phyloP scores from a whole-genome alignment of 1,140 invertebrate species.

The Palaemon carinicauda region DNA sequence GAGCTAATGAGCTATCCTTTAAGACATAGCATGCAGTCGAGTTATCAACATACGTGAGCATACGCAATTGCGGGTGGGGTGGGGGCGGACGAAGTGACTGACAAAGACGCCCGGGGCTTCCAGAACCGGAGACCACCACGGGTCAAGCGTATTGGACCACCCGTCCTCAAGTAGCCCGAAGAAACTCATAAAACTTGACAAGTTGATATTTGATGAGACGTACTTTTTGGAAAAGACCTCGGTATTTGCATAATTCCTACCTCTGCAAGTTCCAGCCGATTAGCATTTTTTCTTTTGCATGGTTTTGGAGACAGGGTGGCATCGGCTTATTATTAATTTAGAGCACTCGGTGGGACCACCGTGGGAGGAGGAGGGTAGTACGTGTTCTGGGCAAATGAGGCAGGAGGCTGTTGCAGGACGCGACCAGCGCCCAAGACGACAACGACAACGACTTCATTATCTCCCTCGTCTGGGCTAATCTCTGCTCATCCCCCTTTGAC shows the following conservation, averaged over 20 bases:
- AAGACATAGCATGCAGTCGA: too few species aligned
- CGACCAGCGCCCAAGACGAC: background rate
- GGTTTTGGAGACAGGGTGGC: constrained; percentile 46
- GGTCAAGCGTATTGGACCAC: constrained; percentile 29
- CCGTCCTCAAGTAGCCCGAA: constrained; percentile 27
- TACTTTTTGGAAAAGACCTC: constrained; percentile 15
- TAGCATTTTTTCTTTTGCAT: constrained; percentile 41
- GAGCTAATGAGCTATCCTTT: too few species aligned
- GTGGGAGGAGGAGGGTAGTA: background rate
- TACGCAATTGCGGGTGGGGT: background rate
- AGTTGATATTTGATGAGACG: constrained; percentile 52
- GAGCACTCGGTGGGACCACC: constrained; percentile 30
- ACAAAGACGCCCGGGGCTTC: background rate
- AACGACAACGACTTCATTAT: background rate
- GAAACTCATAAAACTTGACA: constrained; percentile 41
- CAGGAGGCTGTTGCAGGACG: background rate
- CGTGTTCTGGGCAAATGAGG: background rate
- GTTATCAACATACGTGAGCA: background rate
- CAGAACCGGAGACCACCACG: constrained; percentile 3
- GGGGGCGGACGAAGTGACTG: background rate
- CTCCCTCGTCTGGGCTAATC: background rate
- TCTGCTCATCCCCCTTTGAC: background rate
- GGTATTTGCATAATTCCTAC: constrained; percentile 47
- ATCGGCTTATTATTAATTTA: constrained; percentile 20
- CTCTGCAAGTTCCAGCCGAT: constrained; percentile 21